phyloP scores from a whole-genome alignment of 1,140 invertebrate species.

The Bombus picipes region DNA sequence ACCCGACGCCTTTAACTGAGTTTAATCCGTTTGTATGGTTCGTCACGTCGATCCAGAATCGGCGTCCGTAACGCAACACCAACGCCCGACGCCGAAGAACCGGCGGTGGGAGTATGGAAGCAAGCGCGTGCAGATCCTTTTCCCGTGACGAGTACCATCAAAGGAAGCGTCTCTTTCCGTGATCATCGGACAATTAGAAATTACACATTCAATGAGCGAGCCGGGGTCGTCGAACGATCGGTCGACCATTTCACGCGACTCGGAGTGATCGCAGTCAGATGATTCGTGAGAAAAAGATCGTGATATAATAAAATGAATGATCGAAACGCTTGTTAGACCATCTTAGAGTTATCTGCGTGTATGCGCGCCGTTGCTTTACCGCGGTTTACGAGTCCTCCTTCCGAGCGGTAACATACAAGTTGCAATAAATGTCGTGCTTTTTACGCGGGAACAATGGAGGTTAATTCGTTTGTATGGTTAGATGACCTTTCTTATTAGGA shows the following conservation, averaged over 20 bases:
- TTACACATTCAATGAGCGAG: not conserved
- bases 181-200: not conserved
- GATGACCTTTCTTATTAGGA: not conserved
- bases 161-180: not conserved
- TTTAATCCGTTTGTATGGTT: constrained; percentile 61
- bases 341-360: not conserved
- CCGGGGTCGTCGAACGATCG: constrained; percentile 31
- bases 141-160: not conserved
- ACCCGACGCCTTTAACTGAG: constrained; percentile 49
- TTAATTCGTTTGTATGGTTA: constrained; percentile 36
- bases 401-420: not conserved
- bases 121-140: not conserved
- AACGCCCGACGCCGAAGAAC: not conserved
- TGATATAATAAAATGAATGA: constrained; percentile 8
- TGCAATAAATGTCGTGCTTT: not conserved
- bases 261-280: not conserved
- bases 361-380: no score
- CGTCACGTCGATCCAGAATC: constrained; percentile 31
- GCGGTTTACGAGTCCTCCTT: not conserved
- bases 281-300: constrained; percentile 31
- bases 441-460: constrained; percentile 25
- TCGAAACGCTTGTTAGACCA: constrained; percentile 9
- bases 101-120: not conserved
- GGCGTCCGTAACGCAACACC: constrained; percentile 23
- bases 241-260: not conserved